These are phyloP conservation scores for Odontamblyopus lacepedii DNA, from an alignment of 2,797 vertebrate species.

Conservation along the genomic window DNA sequence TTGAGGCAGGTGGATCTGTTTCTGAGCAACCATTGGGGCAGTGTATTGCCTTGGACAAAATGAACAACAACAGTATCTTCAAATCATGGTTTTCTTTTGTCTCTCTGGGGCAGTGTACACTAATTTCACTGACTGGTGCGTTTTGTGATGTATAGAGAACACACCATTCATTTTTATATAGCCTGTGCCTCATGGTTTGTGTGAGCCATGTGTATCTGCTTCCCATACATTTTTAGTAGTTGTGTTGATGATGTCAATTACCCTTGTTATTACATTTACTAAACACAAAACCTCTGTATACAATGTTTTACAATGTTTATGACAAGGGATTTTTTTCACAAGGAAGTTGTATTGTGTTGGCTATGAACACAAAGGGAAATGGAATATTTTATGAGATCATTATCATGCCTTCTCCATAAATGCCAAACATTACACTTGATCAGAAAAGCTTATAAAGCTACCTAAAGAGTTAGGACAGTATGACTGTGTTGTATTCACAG, in stretches of 20 bases:
- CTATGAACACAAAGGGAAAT: background rate
- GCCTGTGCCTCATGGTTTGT: no score
- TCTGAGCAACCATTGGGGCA: slow-evolving; percentile 28
- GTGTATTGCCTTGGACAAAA: slow-evolving; percentile 26
- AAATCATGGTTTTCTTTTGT: slow-evolving; percentile 11
- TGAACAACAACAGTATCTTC: slow-evolving; percentile 4
- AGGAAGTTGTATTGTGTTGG: slow-evolving; percentile 1
- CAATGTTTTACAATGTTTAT: background rate
- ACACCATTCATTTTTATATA: background rate
- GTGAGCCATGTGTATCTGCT: background rate
- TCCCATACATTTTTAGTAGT: background rate
- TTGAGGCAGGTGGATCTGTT: slow-evolving; percentile 65
- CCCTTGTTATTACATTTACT: background rate
- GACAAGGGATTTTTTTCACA: background rate
- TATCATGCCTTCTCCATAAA: background rate
- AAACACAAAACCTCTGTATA: background rate
- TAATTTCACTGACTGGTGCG: slow-evolving; percentile 1
- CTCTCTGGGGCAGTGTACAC: slow-evolving; percentile 13
- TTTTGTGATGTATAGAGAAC: background rate
- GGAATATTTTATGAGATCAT: background rate
- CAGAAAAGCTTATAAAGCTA: background rate
- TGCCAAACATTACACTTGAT: background rate
- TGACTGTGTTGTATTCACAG: background rate
- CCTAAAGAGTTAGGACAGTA: background rate
- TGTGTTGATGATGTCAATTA: background rate